These are phyloP conservation scores for Corapipo altera DNA, from an alignment of 2,113 vertebrate species.

Conservation along the genomic window DNA sequence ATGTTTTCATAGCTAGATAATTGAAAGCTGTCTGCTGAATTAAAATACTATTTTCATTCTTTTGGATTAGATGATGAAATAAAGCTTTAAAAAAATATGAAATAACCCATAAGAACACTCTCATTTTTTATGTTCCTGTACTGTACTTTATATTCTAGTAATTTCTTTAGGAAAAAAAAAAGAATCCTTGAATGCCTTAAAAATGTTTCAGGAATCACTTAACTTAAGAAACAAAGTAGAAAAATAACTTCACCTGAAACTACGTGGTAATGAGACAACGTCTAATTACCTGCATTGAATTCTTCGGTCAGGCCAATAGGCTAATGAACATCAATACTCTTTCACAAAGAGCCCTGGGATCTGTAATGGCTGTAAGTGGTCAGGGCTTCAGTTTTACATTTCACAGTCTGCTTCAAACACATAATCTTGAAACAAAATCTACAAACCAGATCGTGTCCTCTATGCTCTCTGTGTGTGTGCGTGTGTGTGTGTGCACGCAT, in stretches of 20 bases:
- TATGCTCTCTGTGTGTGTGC: not conserved
- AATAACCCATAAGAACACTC: not conserved
- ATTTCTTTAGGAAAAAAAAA: not conserved
- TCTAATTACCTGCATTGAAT: constrained; percentile 50
- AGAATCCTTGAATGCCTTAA: not conserved
- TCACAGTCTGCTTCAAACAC: constrained; percentile 19
- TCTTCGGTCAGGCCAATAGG: not conserved
- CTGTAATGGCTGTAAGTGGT: constrained; percentile 48
- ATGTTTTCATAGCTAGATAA: not conserved
- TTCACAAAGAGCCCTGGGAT: constrained; percentile 36
- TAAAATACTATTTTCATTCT: not conserved
- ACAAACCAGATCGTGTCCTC: not conserved
- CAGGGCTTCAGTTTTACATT: constrained; percentile 29
- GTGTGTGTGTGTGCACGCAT: too few relatives aligned
- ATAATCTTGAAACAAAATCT: constrained; percentile 58
- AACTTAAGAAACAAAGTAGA: not conserved
- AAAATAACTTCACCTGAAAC: constrained; percentile 42
- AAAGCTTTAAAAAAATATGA: not conserved
- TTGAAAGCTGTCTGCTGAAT: not conserved
- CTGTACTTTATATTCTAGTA: not conserved
- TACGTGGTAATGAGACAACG: not conserved
- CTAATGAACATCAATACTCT: constrained; percentile 44
- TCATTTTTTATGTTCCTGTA: not conserved
- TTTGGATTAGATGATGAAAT: not conserved
- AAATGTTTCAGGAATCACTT: not conserved